Evolutionary conservation across 2,888 invertebrate genomes (phyloP), one percentile per base, ranked within the genome.

Genomic region (Stictocephala bisonia): DNA sequence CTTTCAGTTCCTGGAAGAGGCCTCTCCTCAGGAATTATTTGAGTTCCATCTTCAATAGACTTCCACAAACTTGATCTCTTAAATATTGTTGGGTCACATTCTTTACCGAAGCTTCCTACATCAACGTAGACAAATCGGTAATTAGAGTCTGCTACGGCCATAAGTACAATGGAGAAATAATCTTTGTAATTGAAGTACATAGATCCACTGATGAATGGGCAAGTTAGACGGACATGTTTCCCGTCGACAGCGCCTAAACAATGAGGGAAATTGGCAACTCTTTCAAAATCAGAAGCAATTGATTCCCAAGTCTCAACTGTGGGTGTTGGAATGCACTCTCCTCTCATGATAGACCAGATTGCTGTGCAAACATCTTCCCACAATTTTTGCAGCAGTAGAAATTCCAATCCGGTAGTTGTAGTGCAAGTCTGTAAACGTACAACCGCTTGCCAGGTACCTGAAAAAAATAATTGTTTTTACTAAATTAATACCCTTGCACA

Each of bases 331-430:
- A 53, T 53, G 53, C 53, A 53, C 53, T 53, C 24, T 18, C 24
- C 20, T 20, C 20, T 15, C 53, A 53, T 18, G 20, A 53, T 22
- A 18, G 20, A n/a, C 53, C 53, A 53, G 20, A 53, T 15, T 6
- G 53, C 53, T 53, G 11, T 4, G 20, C 53, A 48, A 15, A 48
- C 50, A 74, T 80, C 79, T 29, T n/a, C 74, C 73, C n/a, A 82
- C 79, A 58, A 81, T 82, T 48, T 72, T 71, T 74, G 74, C 67
- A 51, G 83, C 80, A 71, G 82, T 82, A 70, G 80, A 74, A 26
- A 75, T 74, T 74, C 81, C 82, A 56, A 83, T 73, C 73, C 81
- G 77, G 75, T 79, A 83, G 24, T 64, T 72, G 76, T 80, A 81
- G n/a, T 80, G 77, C 41, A 83, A 72, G 72, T 81, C 79, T 70